phyloP scores from a whole-genome alignment of 2,797 vertebrate genomes.

The Paguma larvata region DNA sequence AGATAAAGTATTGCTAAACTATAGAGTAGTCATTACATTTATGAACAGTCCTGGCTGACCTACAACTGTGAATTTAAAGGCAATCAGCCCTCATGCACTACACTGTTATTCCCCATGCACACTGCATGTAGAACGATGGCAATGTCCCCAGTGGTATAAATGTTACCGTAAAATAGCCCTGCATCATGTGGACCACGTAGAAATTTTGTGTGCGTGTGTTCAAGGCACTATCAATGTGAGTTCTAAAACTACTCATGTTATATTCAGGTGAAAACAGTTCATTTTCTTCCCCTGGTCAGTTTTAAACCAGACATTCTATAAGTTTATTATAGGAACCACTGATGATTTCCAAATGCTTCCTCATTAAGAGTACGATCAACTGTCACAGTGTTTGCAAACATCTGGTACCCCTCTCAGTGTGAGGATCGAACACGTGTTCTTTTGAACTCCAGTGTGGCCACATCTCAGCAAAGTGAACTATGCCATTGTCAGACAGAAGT shows the following conservation, averaged over 20 bases:
- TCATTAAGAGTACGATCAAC: background rate
- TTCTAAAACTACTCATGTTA: slow-evolving; percentile 9
- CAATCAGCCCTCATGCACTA: background rate
- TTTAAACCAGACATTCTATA: background rate
- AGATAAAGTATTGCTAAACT: background rate
- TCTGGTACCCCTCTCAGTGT: background rate
- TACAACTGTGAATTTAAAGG: slow-evolving; percentile 67
- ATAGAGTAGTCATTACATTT: slow-evolving; percentile 67
- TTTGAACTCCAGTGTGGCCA: background rate
- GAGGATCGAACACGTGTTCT: background rate
- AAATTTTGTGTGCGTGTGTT: background rate
- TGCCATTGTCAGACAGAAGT: background rate
- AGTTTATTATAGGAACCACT: background rate
- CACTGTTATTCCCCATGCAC: background rate
- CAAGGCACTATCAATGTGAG: background rate
- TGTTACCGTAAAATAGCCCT: background rate
- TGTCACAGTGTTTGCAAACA: background rate
- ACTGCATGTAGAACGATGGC: background rate
- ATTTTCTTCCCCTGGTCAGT: background rate
- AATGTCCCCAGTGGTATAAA: background rate
- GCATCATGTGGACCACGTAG: background rate
- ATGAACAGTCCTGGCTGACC: slow-evolving; percentile 66
- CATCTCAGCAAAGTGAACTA: background rate
- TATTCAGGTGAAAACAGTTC: background rate
- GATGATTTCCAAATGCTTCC: background rate